Conservation (phyloP, 1,140 invertebrate genomes). For the Heterodera carotae region DNA sequence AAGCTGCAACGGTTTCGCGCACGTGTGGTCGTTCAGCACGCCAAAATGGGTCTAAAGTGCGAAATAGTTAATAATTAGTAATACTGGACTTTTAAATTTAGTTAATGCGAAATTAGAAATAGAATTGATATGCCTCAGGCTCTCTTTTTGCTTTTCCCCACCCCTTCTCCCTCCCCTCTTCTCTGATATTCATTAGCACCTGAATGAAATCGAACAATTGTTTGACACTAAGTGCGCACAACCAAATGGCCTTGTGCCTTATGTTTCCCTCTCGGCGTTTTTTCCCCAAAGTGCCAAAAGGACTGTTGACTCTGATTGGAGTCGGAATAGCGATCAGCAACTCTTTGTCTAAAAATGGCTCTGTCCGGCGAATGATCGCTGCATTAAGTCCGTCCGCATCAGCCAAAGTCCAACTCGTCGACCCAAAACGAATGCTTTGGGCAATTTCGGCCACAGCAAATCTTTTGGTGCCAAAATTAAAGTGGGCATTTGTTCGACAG, state of each 20-base stretch:
- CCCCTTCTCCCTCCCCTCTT: no score
- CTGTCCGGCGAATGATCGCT: not conserved
- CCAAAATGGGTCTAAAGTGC: no score
- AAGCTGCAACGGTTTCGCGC: no score
- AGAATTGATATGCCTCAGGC: no score
- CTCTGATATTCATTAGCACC: conserved; percentile 13
- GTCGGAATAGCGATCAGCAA: not conserved
- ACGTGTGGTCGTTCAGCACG: no score
- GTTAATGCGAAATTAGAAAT: no score
- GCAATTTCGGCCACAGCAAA: conserved; percentile 2
- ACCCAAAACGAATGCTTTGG: conserved; percentile 23
- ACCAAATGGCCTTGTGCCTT: conserved; percentile 27
- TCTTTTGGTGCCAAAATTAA: conserved; percentile 1
- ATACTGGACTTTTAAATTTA: no score
- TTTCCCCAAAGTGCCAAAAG: conserved; percentile 24
- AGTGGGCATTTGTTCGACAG: not conserved
- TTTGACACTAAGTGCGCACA: conserved; percentile 40
- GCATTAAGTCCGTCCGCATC: not conserved
- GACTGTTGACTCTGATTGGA: not conserved
- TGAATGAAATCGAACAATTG: conserved; percentile 42
- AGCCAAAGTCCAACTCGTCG: conserved; percentile 11
- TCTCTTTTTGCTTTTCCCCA: no score
- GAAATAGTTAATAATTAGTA: no score
- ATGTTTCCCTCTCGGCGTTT: conserved; percentile 30
- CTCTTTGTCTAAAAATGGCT: not conserved